A percentile compares a stretch with the other conserved stretches of the same genome.
Evolutionary conservation across 2,888 invertebrate genomes (phyloP).

Genomic region (Rhamphomyia laevipes): DNA sequence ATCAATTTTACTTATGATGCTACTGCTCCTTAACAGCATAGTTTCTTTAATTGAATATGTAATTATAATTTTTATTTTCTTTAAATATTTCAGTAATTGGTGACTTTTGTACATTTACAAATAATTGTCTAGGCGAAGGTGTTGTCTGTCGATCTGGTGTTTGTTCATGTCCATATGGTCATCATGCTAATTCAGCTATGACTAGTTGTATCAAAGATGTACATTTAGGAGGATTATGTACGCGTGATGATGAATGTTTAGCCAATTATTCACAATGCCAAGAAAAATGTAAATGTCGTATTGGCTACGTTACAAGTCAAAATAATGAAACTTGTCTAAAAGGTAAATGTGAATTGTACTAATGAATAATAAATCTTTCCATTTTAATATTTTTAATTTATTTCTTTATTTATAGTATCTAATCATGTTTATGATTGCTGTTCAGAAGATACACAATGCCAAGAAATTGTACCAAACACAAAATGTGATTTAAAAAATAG

Average conservation of each 20-base stretch:
- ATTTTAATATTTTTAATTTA: neutral
- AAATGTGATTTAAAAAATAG: constrained; percentile 13
- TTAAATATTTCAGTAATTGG: constrained; percentile 25
- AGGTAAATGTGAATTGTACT: constrained; percentile 19
- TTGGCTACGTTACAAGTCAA: constrained; percentile 26
- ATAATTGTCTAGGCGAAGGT: constrained; percentile 30
- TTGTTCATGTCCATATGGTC: constrained; percentile 23
- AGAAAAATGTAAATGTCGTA: constrained; percentile 27
- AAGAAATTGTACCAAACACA: constrained; percentile 12
- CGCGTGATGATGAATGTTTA: constrained; percentile 30
- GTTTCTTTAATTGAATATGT: too few relatives aligned
- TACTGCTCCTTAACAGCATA: too few relatives aligned
- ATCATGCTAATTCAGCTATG: constrained; percentile 27
- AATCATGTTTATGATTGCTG: constrained; percentile 13
- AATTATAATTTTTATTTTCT: too few relatives aligned
- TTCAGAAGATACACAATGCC: constrained; percentile 16
- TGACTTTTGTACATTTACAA: constrained; percentile 26
- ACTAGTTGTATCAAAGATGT: constrained; percentile 27
- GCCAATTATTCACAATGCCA: constrained; percentile 27
- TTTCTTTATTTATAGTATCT: constrained; percentile 9
- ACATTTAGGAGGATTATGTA: constrained; percentile 25
- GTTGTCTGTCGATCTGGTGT: constrained; percentile 29
- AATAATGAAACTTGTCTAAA: constrained; percentile 27
- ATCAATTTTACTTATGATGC: too few relatives aligned
- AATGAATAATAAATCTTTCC: neutral